These are phyloP conservation scores for Amphiduros pacificus DNA, from an alignment of 2,888 invertebrate genomes.

Conservation along the genomic window DNA sequence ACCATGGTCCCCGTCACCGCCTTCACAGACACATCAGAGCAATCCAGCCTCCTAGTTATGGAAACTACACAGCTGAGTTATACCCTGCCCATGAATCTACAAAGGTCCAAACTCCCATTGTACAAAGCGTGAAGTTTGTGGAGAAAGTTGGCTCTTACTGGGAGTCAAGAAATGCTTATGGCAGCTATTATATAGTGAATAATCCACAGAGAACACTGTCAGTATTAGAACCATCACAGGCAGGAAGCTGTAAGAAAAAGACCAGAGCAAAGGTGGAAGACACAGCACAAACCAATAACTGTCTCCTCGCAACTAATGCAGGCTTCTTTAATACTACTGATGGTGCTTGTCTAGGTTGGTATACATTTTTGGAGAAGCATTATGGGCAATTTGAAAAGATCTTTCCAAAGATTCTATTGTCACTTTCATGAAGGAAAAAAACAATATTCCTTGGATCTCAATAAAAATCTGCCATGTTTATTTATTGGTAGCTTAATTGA, in stretches of 20 bases:
- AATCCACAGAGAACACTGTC: conserved; percentile 51
- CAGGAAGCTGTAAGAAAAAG: conserved; percentile 44
- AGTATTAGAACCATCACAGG: conserved; percentile 51
- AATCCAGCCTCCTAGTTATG: not conserved
- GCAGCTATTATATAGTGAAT: conserved; percentile 34
- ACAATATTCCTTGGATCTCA: too few species aligned
- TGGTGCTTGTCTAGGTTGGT: conserved; percentile 54
- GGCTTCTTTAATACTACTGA: conserved; percentile 56
- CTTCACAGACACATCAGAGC: not conserved
- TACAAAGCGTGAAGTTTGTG: conserved; percentile 14
- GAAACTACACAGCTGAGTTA: conserved; percentile 33
- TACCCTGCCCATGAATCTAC: conserved; percentile 27
- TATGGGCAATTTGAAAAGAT: too few species aligned
- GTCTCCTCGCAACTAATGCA: conserved; percentile 56
- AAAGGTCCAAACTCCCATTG: conserved; percentile 7
- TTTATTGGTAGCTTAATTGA: not conserved
- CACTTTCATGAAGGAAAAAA: too few species aligned
- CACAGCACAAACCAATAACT: conserved; percentile 40
- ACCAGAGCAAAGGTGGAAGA: conserved; percentile 42
- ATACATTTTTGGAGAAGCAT: too few species aligned
- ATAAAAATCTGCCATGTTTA: too few species aligned
- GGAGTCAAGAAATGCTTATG: conserved; percentile 9
- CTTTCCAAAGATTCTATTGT: too few species aligned
- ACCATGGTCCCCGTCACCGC: not conserved
- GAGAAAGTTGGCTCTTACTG: conserved; percentile 16